A percentile compares a stretch with the other conserved stretches of the same genome.
Evolutionary conservation across 2,888 invertebrate species (phyloP).

Genomic region (Calephelis perditalis): DNA sequence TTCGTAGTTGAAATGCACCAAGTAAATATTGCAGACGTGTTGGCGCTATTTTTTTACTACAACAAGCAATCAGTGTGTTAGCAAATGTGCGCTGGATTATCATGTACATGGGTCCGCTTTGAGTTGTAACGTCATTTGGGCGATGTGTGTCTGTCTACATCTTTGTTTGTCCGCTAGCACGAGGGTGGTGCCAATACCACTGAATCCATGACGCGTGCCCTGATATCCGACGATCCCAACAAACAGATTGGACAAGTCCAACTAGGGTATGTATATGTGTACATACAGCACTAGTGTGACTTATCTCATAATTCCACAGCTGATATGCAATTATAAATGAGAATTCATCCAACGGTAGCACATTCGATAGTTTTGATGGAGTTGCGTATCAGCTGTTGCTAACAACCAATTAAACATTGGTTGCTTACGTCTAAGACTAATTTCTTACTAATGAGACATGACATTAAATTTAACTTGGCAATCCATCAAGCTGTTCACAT

Average conservation of each 20-base stretch:
- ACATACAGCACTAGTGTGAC: constrained; percentile 62
- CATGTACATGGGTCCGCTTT: constrained; percentile 36
- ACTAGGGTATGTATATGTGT: constrained; percentile 92
- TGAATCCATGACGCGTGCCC: constrained; percentile 96
- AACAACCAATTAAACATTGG: constrained; percentile 13
- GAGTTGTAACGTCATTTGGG: constrained; percentile 54
- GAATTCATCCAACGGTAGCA: not conserved
- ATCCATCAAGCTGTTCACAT: constrained; percentile 59
- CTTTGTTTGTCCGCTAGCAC: constrained; percentile 87
- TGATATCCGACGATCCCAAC: constrained; percentile 95
- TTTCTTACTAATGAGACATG: constrained; percentile 18
- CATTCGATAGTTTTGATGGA: not conserved
- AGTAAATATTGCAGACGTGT: constrained; percentile 42
- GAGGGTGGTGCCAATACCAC: constrained; percentile 95
- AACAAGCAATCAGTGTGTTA: constrained; percentile 57
- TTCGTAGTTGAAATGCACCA: constrained; percentile 34
- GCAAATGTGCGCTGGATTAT: constrained; percentile 37
- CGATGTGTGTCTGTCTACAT: constrained; percentile 64
- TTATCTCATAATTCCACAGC: constrained; percentile 30
- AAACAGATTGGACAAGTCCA: constrained; percentile 95
- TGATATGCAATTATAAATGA: constrained; percentile 25
- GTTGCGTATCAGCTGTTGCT: constrained; percentile 24
- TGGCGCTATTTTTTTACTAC: constrained; percentile 76
- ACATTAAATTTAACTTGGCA: constrained; percentile 23
- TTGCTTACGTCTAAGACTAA: constrained; percentile 14